Evolutionary conservation across 2,113 vertebrate genomes (phyloP).

Genomic region (Lynx canadensis): DNA sequence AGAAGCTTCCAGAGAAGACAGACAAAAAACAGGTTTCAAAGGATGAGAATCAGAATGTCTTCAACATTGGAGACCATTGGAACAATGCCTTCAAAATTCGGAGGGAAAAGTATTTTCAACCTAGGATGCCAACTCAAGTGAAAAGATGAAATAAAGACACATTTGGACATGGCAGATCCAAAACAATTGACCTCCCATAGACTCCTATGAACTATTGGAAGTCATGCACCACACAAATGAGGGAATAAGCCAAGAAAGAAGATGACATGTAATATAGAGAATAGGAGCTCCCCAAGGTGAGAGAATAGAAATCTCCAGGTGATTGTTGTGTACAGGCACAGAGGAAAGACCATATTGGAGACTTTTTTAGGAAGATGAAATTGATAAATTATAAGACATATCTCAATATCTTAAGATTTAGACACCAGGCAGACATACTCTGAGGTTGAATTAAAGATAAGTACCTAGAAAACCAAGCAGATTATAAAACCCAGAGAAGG

Average conservation of each 20-base stretch:
- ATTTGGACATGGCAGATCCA: not conserved
- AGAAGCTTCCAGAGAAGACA: not conserved
- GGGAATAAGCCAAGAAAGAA: constrained; percentile 6
- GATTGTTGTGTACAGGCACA: not conserved
- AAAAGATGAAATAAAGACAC: constrained; percentile 5
- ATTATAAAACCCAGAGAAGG: not conserved
- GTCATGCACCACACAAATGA: not conserved
- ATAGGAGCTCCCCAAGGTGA: not conserved
- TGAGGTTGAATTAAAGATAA: not conserved
- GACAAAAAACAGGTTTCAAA: not conserved
- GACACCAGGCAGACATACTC: not conserved
- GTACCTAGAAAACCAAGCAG: not conserved
- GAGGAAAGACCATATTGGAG: not conserved
- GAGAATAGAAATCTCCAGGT: not conserved
- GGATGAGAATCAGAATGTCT: not conserved
- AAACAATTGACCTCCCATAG: not conserved
- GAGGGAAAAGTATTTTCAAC: not conserved
- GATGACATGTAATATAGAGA: not conserved
- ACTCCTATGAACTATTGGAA: not conserved
- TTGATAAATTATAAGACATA: not conserved
- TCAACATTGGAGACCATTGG: not conserved
- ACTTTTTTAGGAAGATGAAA: not conserved
- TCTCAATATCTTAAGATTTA: constrained; percentile 42
- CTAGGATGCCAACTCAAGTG: not conserved
- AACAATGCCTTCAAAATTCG: not conserved